A percentile compares a stretch with the other conserved stretches of the same genome.
Conservation (phyloP, 2,888 invertebrate species). For the Papilio demoleus region DNA sequence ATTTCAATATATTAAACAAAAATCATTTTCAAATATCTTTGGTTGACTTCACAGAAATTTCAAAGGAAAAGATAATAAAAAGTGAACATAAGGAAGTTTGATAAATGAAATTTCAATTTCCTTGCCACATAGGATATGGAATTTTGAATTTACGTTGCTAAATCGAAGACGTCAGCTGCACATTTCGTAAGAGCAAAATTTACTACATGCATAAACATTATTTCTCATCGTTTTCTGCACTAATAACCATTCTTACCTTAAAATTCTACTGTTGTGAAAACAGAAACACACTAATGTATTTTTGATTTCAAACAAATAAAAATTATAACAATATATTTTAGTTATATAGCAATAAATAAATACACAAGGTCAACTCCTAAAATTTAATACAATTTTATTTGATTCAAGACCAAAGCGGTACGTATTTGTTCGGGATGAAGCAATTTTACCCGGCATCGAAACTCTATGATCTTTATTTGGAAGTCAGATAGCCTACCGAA, state of each 20-base stretch:
- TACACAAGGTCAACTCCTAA: neutral
- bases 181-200: neutral
- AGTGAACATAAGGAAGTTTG: neutral
- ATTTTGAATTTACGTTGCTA: neutral
- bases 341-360: too few species aligned
- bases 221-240: neutral
- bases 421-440: slow-evolving; percentile 13
- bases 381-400: slow-evolving; percentile 12
- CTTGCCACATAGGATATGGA: neutral
- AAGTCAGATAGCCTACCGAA: neutral
- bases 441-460: slow-evolving; percentile 12
- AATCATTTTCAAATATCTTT: too few species aligned
- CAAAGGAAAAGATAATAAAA: neutral
- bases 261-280: too few species aligned
- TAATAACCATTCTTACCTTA: too few species aligned
- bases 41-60: too few species aligned
- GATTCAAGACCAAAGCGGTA: neutral
- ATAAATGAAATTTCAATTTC: neutral
- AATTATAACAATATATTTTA: too few species aligned
- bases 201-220: neutral
- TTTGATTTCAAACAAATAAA: too few species aligned
- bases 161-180: neutral
- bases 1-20: too few species aligned
- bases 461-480: slow-evolving; percentile 14
- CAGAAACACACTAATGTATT: too few species aligned